A percentile compares a stretch with the other conserved stretches of the same genome.
These are phyloP conservation scores for Beris chalybata DNA, from an alignment of 2,888 invertebrate genomes.

Conservation along the genomic window DNA sequence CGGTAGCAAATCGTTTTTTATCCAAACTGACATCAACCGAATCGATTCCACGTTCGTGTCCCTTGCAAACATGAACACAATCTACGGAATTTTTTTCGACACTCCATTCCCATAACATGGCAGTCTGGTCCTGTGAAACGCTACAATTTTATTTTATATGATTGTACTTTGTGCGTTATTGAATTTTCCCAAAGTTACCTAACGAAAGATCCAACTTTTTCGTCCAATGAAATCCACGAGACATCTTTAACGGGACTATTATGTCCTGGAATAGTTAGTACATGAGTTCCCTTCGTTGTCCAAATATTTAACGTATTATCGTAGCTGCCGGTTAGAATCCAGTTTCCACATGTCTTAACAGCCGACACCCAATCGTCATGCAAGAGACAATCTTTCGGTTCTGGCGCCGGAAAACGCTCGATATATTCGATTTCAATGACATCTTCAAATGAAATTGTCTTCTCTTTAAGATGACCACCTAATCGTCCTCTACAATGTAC, in stretches of 20 bases:
- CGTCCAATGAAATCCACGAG: slow-evolving; percentile 75
- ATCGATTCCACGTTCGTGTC: slow-evolving; percentile 92
- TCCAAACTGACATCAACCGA: slow-evolving; percentile 77
- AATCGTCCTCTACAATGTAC: slow-evolving; percentile 53
- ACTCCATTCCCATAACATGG: slow-evolving; percentile 88
- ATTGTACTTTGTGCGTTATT: background rate
- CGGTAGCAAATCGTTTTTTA: slow-evolving; percentile 71
- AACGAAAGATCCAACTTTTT: slow-evolving; percentile 68
- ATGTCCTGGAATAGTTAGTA: slow-evolving; percentile 83
- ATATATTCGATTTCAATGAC: slow-evolving; percentile 90
- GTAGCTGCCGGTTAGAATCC: slow-evolving; percentile 90
- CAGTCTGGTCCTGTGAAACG: slow-evolving; percentile 90
- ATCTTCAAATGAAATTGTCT: slow-evolving; percentile 77
- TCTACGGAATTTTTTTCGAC: slow-evolving; percentile 72
- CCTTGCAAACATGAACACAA: slow-evolving; percentile 79
- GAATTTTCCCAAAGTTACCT: slow-evolving; percentile 57
- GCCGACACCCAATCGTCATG: slow-evolving; percentile 99
- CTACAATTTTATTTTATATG: slow-evolving; percentile 55
- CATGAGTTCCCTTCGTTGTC: slow-evolving; percentile 82
- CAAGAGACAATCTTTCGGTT: slow-evolving; percentile 87
- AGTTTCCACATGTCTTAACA: slow-evolving; percentile 70
- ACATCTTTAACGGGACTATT: slow-evolving; percentile 85
- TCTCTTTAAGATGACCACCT: slow-evolving; percentile 74
- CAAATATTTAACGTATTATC: slow-evolving; percentile 91
- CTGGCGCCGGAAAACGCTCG: slow-evolving; percentile 85